These are phyloP conservation scores for Opisthograptis luteolata DNA, from an alignment of 2,888 invertebrate species.

Conservation along the genomic window DNA sequence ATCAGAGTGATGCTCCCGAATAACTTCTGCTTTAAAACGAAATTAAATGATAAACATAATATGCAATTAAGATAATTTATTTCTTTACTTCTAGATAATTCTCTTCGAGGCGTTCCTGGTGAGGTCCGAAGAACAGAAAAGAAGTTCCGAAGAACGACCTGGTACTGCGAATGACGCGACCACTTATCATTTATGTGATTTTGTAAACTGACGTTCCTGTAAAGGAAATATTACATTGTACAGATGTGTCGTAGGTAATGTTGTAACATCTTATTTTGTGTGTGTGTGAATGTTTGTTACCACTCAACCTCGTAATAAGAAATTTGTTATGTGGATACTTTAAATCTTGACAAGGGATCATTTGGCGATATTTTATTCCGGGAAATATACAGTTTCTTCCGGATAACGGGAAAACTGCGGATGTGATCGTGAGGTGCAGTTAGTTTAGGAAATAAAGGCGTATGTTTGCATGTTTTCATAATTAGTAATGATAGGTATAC, in stretches of 20 bases:
- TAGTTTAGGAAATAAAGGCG: background rate
- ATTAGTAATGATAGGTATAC: too few relatives aligned
- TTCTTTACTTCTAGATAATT: constrained; percentile 73
- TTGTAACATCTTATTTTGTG: too few relatives aligned
- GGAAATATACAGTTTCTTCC: too few relatives aligned
- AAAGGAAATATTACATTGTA: constrained; percentile 12
- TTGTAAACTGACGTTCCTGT: constrained; percentile 28
- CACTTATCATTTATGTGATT: constrained; percentile 25
- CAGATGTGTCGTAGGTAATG: constrained; percentile 8
- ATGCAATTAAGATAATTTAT: too few relatives aligned
- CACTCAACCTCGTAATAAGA: too few relatives aligned
- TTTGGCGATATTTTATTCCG: too few relatives aligned
- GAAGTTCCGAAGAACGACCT: constrained; percentile 73
- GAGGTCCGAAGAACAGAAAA: constrained; percentile 73
- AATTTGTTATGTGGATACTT: too few relatives aligned
- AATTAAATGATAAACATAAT: background rate
- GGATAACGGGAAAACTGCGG: too few relatives aligned
- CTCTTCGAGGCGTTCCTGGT: constrained; percentile 78
- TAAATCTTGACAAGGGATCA: too few relatives aligned
- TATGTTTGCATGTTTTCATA: too few relatives aligned
- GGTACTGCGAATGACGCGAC: constrained; percentile 77
- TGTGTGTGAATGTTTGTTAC: too few relatives aligned
- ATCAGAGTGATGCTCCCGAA: background rate
- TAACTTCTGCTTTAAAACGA: background rate
- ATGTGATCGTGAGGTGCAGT: too few relatives aligned